Conservation (phyloP, 2,797 vertebrate species). For the Clarias pachynema region DNA sequence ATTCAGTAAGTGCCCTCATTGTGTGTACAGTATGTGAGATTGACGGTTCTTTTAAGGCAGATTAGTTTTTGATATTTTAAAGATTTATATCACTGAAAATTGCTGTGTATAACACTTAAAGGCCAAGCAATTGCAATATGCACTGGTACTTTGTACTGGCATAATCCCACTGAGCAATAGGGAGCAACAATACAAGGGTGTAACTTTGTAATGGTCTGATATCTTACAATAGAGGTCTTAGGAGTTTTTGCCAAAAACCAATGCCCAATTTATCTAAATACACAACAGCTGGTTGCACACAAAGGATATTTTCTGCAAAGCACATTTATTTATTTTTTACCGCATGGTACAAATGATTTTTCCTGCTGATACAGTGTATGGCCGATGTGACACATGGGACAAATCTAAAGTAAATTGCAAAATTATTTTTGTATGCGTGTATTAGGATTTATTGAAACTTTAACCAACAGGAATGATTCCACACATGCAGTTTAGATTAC, state of each 20-base stretch:
- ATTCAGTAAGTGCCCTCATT: not conserved
- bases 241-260: constrained; percentile 62
- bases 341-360: constrained; percentile 60
- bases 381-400: constrained; percentile 24
- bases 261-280: constrained; percentile 70
- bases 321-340: constrained; percentile 60
- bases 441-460: not conserved
- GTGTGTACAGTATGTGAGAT: not conserved
- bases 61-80: not conserved
- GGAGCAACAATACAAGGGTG: constrained; percentile 45
- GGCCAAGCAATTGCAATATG: constrained; percentile 18
- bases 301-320: constrained; percentile 67
- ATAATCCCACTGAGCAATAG: constrained; percentile 66
- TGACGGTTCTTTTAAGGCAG: constrained; percentile 9
- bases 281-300: constrained; percentile 68
- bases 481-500: not conserved
- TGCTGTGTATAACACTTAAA: constrained; percentile 2
- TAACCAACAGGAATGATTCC: not conserved
- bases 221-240: constrained; percentile 40
- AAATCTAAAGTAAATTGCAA: constrained; percentile 35
- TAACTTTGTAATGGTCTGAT: constrained; percentile 62
- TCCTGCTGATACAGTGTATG: constrained; percentile 28
- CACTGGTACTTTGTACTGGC: constrained; percentile 60
- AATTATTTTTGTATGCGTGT: not conserved
- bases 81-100: constrained; percentile 48